Evolutionary conservation across 1,140 invertebrate species (phyloP).

Genomic region (Rhizoglyphus robini): DNA sequence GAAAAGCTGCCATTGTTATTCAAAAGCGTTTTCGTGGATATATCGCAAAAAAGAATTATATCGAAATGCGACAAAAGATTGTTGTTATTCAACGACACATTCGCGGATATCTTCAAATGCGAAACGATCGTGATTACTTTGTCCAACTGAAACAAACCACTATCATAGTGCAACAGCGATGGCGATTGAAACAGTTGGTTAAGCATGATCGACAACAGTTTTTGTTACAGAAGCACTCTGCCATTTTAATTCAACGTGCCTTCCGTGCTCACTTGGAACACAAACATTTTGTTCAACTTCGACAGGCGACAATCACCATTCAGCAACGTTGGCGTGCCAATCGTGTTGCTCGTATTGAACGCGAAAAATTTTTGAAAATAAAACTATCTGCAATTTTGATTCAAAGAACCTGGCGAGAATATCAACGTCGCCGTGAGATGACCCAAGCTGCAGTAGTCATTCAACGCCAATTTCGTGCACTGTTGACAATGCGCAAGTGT

Average conservation of each 20-base stretch:
- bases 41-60: background rate
- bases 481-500: background rate
- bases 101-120: slow-evolving; percentile 18
- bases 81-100: slow-evolving; percentile 26
- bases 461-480: background rate
- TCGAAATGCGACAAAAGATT: slow-evolving; percentile 2
- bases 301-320: slow-evolving; percentile 24
- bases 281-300: slow-evolving; percentile 15
- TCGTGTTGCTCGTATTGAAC: background rate
- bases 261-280: slow-evolving; percentile 19
- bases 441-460: background rate
- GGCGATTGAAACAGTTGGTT: slow-evolving; percentile 4
- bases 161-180: slow-evolving; percentile 20
- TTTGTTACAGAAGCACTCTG: slow-evolving; percentile 7
- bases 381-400: background rate
- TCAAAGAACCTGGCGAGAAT: background rate
- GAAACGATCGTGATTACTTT: background rate
- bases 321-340: slow-evolving; percentile 25
- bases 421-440: background rate
- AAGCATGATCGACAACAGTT: slow-evolving; percentile 10
- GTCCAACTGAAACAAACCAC: background rate
- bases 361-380: background rate
- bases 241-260: slow-evolving; percentile 24
- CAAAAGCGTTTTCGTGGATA: slow-evolving; percentile 23
- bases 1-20: slow-evolving; percentile 23